Evolutionary conservation across 2,113 vertebrate species (phyloP).

Genomic region (Pampusana beccarii): DNA sequence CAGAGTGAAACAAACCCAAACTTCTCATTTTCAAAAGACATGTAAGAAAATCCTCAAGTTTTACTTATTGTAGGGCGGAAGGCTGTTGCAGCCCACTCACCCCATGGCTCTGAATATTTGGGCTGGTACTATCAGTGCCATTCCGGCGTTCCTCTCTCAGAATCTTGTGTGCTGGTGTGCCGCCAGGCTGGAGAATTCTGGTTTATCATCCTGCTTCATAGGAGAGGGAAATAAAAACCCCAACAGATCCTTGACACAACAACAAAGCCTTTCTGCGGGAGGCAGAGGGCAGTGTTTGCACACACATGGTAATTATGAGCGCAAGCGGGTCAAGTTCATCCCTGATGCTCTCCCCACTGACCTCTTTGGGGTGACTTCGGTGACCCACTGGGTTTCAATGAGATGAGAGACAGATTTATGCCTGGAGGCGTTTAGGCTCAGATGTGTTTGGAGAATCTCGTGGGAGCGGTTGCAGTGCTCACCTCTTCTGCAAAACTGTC

Average conservation of each 20-base stretch:
- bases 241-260: not conserved
- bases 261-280: slow-evolving; percentile 7
- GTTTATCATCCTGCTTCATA: not conserved
- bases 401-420: not conserved
- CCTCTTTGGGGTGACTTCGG: not conserved
- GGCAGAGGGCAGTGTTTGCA: slow-evolving; percentile 70
- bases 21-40: not conserved
- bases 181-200: not conserved
- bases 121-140: not conserved
- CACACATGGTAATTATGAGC: not conserved
- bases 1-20: rapidly evolving
- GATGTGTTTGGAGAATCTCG: not conserved
- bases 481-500: not conserved
- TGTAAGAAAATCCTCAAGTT: not conserved
- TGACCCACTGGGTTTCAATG: not conserved
- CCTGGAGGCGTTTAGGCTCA: not conserved
- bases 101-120: not conserved
- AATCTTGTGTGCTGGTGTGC: not conserved
- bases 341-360: not conserved
- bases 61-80: not conserved
- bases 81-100: not conserved
- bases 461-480: not conserved
- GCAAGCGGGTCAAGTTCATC: not conserved
- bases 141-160: rapidly evolving
- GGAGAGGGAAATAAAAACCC: not conserved